Evolutionary conservation across 2,797 vertebrate species (phyloP).

Genomic region (Gallinago solitaria): DNA sequence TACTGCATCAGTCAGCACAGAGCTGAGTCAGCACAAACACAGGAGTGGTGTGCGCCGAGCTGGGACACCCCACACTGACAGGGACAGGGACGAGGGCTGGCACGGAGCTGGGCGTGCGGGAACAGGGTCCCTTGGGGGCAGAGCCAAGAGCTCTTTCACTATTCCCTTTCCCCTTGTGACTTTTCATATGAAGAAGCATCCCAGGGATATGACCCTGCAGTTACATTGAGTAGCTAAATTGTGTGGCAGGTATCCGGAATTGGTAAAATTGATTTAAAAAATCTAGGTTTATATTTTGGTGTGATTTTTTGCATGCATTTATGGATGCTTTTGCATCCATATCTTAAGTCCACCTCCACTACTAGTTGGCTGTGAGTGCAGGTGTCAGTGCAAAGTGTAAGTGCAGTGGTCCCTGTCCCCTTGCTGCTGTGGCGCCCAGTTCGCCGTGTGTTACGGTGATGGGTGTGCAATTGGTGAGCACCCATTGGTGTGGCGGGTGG

Average conservation of each 20-base stretch:
- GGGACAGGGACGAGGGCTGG: background rate
- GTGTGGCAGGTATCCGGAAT: background rate
- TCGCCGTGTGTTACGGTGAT: rapidly evolving
- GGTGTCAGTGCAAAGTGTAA: background rate
- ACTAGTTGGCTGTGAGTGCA: background rate
- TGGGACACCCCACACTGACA: background rate
- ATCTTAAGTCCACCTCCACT: background rate
- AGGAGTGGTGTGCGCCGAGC: background rate
- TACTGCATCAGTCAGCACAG: background rate
- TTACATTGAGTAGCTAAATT: background rate
- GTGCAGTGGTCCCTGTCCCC: rapidly evolving
- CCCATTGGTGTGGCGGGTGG: rapidly evolving
- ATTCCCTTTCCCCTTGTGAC: background rate
- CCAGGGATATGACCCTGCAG: background rate
- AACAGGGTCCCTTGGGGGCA: background rate
- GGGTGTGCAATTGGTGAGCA: background rate
- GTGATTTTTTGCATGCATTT: background rate
- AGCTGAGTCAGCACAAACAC: background rate
- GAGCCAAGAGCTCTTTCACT: background rate
- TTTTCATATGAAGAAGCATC: background rate
- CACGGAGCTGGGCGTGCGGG: background rate
- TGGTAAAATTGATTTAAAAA: background rate
- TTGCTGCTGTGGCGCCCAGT: background rate
- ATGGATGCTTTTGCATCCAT: background rate
- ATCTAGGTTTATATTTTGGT: background rate